Evolutionary conservation across 2,888 invertebrate genomes (phyloP), one percentile per base, ranked within the genome.

Genomic region (Pyrrhosoma nymphula): DNA sequence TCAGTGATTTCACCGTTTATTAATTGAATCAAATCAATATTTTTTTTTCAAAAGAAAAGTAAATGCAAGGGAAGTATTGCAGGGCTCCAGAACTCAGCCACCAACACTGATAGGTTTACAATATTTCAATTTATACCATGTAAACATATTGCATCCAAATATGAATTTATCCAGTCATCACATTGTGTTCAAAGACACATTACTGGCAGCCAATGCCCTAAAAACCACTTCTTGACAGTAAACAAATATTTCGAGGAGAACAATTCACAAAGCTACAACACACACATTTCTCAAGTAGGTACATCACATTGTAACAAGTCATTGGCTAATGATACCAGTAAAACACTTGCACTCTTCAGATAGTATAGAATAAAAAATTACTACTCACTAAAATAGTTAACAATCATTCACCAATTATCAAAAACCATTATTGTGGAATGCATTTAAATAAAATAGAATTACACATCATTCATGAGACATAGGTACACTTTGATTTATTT

Each of bases 121-220:
- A 89, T 56, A 10, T 23, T 89, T 56, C 26, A n/a, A n/a, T 89
- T 88, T 56, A 89, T 56, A 26, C n/a, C 26, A 89, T 89, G 89
- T 89, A 89, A 89, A 89, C 89, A 89, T 89, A 89, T 89, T 89
- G 89, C 89, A 89, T 89, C 55, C 89, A 47, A 89, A 56, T 89
- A 89, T 56, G 89, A 89, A 89, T 89, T 89, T 14, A 26, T 89
- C 55, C 89, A 56, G n/a, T 56, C 89, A 89, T 89, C 89, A 56
- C 56, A 47, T 89, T 89, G 47, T 56, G 56, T 89, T 89, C n/a
- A 6, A 26, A 56, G 26, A 89, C 89, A 89, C 89, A 89, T 89
- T 89, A 56, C 89, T 56, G 56, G 89, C 56, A 89, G 89, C 55
- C 89, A 89, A 89, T 89, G n/a, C 89, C 89, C 56, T 89, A 89